Base-by-base conservation (phyloP, 1,140 invertebrate genomes). In the Bombus consobrinus region DNA sequence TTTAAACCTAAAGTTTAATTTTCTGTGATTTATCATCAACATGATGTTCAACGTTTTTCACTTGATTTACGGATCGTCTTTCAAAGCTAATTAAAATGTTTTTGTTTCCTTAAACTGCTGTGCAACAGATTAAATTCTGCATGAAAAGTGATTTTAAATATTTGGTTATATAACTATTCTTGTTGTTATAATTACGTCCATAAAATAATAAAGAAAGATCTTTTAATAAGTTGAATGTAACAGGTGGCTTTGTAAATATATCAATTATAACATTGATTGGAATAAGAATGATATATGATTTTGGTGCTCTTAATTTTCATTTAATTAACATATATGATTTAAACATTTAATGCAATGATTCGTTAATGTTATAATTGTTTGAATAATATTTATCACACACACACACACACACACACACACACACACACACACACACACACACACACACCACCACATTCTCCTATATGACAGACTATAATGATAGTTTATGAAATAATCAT, bases 171-270 rank as follows among this genome's bases (percentile, higher is more conserved):
- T 62, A n/a, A 22, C 2, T n/a, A 8, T 69, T 59, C 15, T 3
- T 34, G 1, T 41, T 37, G 9, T 18, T 71, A 3, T 1, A 41
- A 32, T 28, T 6, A 34, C 34, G 34, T 34, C 34, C 1, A 22
- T 28, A 22, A 71, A 43, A 39, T 4, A 71, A 0, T 22, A 13
- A 37, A 53, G 18, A 53, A 32, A 32, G 28, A 41, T 25, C 22
- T 25, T 28, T 34, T 28, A 28, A 69, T n/a, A 18, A 69, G 15
- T 37, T 47, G 1, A 62, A 78, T 84, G 53, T 80, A 85, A 85
- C 76, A 85, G 76, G 76, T 85, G 76, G 68, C 76, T 80, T 62
- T 85, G 15, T 47, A 34, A 5, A 34, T 34, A 37, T 41, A 84
- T 13, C 43, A n/a, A 53, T 53, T n/a, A 32, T 62, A 43, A 62